Evolutionary conservation across 2,797 vertebrate genomes (phyloP), one percentile per base, ranked within the genome.

Genomic region (Ceryle rudis): DNA sequence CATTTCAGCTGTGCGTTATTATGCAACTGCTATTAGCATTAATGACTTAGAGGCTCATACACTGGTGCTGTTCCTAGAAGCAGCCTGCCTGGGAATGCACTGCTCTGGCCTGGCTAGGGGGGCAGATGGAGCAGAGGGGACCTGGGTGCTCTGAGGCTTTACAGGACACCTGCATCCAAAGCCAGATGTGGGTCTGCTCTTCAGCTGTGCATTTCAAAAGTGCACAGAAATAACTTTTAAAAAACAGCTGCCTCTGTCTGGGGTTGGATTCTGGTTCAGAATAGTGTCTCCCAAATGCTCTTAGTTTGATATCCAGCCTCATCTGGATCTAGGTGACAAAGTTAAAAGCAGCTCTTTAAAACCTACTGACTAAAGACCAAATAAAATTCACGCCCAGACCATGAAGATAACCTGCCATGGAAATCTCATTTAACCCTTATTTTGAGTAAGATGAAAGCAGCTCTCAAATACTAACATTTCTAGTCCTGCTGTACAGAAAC

Each of bases 21-120:
- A 9, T 88, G 95, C 95, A 97, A 95, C 91, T 87, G 78, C 94
- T 65, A 92, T 96, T 95, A 96, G 91, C 92, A 96, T 90, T 93
- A 95, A 86, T 96, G 95, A 93, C 70, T 90, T 26, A 46, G 28
- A 74, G 65, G 57, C 73, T 91, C 67, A 42, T 71, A 22, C 9
- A 44, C 66, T 9, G 74, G 70, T 75, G 52, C 70, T 62, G 77
- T 96, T 97, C 96, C 95, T 95, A 93, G 96, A 96, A 97, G 52
- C 90, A 82, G 75, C 26, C 69, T 86, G 65, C 75, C 64, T 1
- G 21, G 72, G 69, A 86, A 55, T 33, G 47, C 14, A 10, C 47
- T 71, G 39, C 49, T 91, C 80, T 37, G 75, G 69, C 31, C 55
- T 61, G 10, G 5, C 39, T 44, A 35, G 41, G 25, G n/a, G 29